Evolutionary conservation across 2,797 vertebrate species (phyloP), one percentile per base, ranked within the genome.

Genomic region (Peromyscus aztecus): DNA sequence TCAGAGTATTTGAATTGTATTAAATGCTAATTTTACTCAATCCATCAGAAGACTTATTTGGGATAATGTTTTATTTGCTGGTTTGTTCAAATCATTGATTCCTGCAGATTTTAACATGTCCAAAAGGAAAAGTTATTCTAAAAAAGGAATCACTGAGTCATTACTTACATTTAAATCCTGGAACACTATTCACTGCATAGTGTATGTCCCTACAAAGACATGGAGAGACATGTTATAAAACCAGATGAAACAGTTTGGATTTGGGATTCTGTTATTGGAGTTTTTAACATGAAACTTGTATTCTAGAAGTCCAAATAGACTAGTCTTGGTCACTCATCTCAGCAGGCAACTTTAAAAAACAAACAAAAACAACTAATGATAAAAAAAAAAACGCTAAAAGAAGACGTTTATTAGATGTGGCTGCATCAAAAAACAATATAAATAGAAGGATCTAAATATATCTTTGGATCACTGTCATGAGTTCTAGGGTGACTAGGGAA

Each of bases 1-100:
- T 73, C 43, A 94, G 78, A 80, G 65, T 65, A 31, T 88, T 86
- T 84, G 57, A 13, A 89, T 27, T 80, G 63, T 37, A 80, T 69
- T 40, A 76, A 95, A 86, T 80, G 14, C 12, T 83, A 90, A 82
- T 61, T 92, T 95, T 61, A 84, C 16, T 73, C 73, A 91, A 80
- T 73, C 6, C 84, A 27, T 16, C 4, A 77, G 7, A 81, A 88
- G 19, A 49, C 55, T 80, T 81, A 93, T 82, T 89, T 86, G 88
- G 49, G 55, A 75, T 85, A 65, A 71, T 76, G 2, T 75, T 93
- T 61, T 34, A 67, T 94, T 95, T 86, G n/a, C 29, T 93, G 86
- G 11, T 96, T 59, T 87, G 21, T 31, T 86, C 55, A 73, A 40
- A 43, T 94, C 37, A n/a, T 61, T 90, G 65, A 88, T 96, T 96